Conservation (phyloP, 2,888 invertebrate species). For the Chromoteleia sp. region DNA sequence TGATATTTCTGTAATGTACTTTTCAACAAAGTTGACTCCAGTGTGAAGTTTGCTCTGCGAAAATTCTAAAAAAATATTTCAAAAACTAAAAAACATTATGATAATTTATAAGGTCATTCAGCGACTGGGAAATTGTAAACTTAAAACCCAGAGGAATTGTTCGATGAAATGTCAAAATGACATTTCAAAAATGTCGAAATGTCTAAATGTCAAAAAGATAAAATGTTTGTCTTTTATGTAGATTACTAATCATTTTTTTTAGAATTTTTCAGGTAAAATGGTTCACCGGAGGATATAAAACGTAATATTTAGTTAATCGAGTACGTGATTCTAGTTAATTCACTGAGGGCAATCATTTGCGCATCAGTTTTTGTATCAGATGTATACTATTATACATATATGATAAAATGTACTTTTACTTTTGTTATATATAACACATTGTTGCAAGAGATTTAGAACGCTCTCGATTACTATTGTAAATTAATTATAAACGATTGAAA, state of each 20-base stretch:
- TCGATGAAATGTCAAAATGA: too few species aligned
- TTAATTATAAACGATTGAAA: slow-evolving; percentile 5
- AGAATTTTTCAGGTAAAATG: slow-evolving; percentile 2
- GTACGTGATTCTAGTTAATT: slow-evolving; percentile 17
- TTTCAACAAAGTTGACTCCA: not conserved
- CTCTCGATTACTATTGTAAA: slow-evolving; percentile 29
- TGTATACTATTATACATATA: slow-evolving; percentile 20
- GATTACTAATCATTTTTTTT: not conserved
- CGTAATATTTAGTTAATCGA: slow-evolving; percentile 7
- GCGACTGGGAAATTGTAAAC: too few species aligned
- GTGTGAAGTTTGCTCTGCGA: not conserved
- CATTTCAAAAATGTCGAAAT: too few species aligned
- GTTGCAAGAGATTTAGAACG: slow-evolving; percentile 7
- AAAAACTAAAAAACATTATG: too few species aligned
- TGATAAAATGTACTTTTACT: slow-evolving; percentile 28
- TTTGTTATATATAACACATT: slow-evolving; percentile 22
- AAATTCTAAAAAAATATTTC: too few species aligned
- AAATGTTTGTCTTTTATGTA: too few species aligned
- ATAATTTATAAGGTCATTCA: too few species aligned
- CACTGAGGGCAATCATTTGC: not conserved
- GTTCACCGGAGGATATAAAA: not conserved
- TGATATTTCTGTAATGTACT: slow-evolving; percentile 12
- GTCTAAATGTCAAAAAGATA: too few species aligned
- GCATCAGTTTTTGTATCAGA: slow-evolving; percentile 13
- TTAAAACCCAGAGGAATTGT: too few species aligned